A percentile compares a stretch with the other conserved stretches of the same genome.
Evolutionary conservation across 2,888 invertebrate genomes (phyloP).

Genomic region (Meteorus colon): DNA sequence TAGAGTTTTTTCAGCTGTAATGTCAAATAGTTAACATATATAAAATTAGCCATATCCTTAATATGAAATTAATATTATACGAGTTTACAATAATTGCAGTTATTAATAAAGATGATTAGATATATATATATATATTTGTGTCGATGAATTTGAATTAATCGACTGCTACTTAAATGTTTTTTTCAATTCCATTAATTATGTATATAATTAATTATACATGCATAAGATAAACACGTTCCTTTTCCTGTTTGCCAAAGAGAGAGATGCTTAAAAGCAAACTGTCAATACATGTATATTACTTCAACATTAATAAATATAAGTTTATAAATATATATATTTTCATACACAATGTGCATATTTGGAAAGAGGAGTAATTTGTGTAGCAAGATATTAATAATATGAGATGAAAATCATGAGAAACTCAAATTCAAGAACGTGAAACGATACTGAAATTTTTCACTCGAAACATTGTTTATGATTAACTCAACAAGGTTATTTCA

Average conservation of each 20-base stretch:
- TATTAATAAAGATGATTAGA: constrained; percentile 7
- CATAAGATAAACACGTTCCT: neutral
- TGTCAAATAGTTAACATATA: neutral
- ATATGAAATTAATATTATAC: neutral
- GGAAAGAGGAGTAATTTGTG: too few species aligned
- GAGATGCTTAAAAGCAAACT: neutral
- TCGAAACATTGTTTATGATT: too few species aligned
- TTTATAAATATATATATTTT: neutral
- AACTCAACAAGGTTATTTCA: too few species aligned
- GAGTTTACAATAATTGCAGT: neutral
- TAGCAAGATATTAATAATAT: too few species aligned
- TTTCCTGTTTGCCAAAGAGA: neutral
- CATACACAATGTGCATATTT: neutral
- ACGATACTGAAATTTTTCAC: too few species aligned
- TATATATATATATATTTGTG: neutral
- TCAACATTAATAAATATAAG: too few species aligned
- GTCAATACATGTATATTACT: neutral
- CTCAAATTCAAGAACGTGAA: too few species aligned
- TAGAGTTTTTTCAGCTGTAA: constrained; percentile 15
- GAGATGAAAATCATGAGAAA: too few species aligned
- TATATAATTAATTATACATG: constrained; percentile 4
- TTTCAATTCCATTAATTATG: constrained; percentile 1
- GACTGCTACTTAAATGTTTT: neutral
- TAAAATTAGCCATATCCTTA: neutral
- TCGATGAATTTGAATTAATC: neutral